Base-by-base conservation (phyloP, 92 coral and sea anemone genomes). In the Porites lobata region DNA sequence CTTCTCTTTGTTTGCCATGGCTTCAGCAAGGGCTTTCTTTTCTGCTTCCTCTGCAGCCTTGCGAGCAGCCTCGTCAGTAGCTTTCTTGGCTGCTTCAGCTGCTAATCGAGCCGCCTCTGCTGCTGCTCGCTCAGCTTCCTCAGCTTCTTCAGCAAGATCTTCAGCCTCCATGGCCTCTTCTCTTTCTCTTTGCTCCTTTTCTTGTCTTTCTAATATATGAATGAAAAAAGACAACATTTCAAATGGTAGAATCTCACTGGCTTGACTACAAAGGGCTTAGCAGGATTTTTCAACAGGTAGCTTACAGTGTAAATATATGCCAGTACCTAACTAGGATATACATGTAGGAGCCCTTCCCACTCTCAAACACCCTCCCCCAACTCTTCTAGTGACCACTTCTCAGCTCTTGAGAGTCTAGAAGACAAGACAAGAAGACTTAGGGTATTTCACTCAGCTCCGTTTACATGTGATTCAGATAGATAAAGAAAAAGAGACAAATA, bases 91-190 rank as follows among this genome's bases (percentile, higher is more conserved):
- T 50, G 85, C 96, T 77, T 94, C 99, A 19, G 99, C 99, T 22
- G 99, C 99, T 63, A 92, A 68, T 64, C 94, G 88, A 21, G 99
- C 99, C 15, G 93, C 95, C 76, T 95, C 98, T 38, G 96, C 98
- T 19, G 99, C 99, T 50, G 96, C 98, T 56, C 92, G 92, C 79
- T 97, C 99, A 0, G 98, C 98, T 65, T 95, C 99, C 20, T 98
- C 99, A 51, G 99, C 99, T 69, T 90, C 99, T 0, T 97, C 98
- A 29, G 98, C 99, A 66, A 95, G 86, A 65, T 97, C 99, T 76
- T 97, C 99, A 59, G 98, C 98, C 69, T 94, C 98, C 95, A 94
- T 94, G 10, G 98, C 99, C 77, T 97, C 99, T 50, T 91, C 99
- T 63, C 85, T 88, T 88, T 97, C 98, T 77, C 67, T 65, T 78